Conservation (phyloP, 2,888 invertebrate genomes). For the Cyclophora albipunctata region DNA sequence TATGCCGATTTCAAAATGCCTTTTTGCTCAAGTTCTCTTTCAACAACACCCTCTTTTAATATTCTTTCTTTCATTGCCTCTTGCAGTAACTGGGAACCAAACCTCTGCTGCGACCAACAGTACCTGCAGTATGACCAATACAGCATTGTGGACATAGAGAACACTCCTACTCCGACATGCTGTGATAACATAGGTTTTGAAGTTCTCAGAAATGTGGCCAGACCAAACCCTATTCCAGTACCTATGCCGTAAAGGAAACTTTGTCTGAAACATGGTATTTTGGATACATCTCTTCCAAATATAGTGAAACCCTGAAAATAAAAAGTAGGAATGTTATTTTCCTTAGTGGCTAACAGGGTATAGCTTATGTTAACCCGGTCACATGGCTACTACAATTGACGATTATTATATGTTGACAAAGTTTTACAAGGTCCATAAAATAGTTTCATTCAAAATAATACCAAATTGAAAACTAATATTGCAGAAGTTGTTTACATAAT, state of each 20-base stretch:
- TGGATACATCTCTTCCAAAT: slow-evolving; percentile 82
- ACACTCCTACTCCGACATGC: slow-evolving; percentile 80
- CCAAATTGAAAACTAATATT: background rate
- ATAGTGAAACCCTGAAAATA: slow-evolving; percentile 72
- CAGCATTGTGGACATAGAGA: slow-evolving; percentile 76
- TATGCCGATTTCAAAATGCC: slow-evolving; percentile 57
- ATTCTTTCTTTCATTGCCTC: slow-evolving; percentile 77
- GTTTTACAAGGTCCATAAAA: too few relatives aligned
- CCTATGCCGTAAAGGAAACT: slow-evolving; percentile 84
- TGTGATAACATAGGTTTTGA: slow-evolving; percentile 79
- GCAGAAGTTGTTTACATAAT: slow-evolving; percentile 8
- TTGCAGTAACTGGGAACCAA: slow-evolving; percentile 78
- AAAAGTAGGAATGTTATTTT: background rate
- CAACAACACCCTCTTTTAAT: slow-evolving; percentile 76
- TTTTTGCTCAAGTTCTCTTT: slow-evolving; percentile 60
- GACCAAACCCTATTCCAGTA: slow-evolving; percentile 80
- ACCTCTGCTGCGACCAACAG: slow-evolving; percentile 79
- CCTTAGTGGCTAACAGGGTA: too few relatives aligned
- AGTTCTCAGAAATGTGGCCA: slow-evolving; percentile 82
- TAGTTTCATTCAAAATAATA: background rate
- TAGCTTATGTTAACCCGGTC: too few relatives aligned
- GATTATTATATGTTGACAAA: too few relatives aligned
- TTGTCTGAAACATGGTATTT: slow-evolving; percentile 87
- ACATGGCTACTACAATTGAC: too few relatives aligned
- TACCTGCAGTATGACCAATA: slow-evolving; percentile 85